Evolutionary conservation across 2,888 invertebrate genomes (phyloP).

Genomic region (Baronia brevicornis): DNA sequence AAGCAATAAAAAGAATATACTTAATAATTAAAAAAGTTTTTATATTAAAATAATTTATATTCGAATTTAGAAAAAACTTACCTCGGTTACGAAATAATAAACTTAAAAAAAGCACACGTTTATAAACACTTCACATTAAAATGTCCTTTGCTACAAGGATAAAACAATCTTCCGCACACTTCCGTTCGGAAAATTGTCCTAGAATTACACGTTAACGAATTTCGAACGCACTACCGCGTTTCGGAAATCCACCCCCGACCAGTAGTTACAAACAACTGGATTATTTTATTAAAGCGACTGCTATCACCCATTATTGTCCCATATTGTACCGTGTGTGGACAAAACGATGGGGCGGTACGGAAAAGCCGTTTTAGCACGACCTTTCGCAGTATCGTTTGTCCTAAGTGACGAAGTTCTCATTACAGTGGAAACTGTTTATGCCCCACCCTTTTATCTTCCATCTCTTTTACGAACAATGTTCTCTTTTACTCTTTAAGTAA

Average conservation of each 20-base stretch:
- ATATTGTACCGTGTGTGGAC: slow-evolving; percentile 57
- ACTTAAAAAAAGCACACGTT: not conserved
- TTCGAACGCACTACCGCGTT: slow-evolving; percentile 23
- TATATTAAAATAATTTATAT: not conserved
- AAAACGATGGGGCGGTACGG: slow-evolving; percentile 54
- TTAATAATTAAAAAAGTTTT: too few species aligned
- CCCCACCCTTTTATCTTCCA: slow-evolving; percentile 36
- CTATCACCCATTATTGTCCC: slow-evolving; percentile 56
- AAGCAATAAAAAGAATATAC: too few species aligned
- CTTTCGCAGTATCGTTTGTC: not conserved
- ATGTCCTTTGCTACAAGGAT: slow-evolving; percentile 1
- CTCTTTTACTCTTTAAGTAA: slow-evolving; percentile 25
- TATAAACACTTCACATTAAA: slow-evolving; percentile 13
- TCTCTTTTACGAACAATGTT: slow-evolving; percentile 23
- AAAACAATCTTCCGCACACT: not conserved
- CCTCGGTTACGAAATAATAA: slow-evolving; percentile 3
- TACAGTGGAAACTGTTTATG: slow-evolving; percentile 25
- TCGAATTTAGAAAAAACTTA: slow-evolving; percentile 1
- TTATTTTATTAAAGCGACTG: slow-evolving; percentile 61
- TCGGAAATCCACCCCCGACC: slow-evolving; percentile 34
- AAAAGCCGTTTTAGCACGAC: slow-evolving; percentile 25
- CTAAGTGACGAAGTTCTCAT: slow-evolving; percentile 20
- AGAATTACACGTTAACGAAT: slow-evolving; percentile 3
- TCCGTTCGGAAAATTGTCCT: not conserved
- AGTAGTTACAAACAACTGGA: slow-evolving; percentile 56